phyloP scores from a whole-genome alignment of 2,797 vertebrate species.

The Falco naumanni region DNA sequence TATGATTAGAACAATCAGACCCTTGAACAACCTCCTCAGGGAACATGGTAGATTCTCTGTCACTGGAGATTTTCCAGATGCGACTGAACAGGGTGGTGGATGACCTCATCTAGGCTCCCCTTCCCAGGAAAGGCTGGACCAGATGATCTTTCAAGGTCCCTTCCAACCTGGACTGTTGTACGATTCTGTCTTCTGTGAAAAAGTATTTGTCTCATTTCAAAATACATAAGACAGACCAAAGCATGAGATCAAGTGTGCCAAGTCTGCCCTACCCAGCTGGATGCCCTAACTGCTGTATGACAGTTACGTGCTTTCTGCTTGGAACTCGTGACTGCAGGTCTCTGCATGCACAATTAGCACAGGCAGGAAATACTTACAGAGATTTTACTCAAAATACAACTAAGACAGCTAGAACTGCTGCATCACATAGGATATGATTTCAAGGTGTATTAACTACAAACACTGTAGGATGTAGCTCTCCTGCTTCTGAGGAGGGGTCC shows the following conservation, averaged over 20 bases:
- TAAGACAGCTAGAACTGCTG: neutral
- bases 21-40: neutral
- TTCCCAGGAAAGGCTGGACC: neutral
- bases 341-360: neutral
- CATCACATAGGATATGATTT: neutral
- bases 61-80: neutral
- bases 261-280: neutral
- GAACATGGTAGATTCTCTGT: accelerated
- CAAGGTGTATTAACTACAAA: neutral
- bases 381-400: neutral
- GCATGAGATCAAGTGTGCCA: neutral
- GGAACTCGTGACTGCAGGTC: neutral
- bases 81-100: accelerated
- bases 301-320: neutral
- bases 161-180: neutral
- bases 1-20: neutral
- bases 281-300: neutral
- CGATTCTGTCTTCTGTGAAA: neutral
- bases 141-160: neutral
- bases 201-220: neutral
- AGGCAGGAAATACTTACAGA: neutral
- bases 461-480: neutral
- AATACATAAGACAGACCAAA: neutral
- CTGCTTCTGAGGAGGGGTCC: neutral
- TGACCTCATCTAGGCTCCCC: neutral